These are phyloP conservation scores for Pimephales promelas DNA, from an alignment of 2,113 vertebrate species.

Conservation along the genomic window DNA sequence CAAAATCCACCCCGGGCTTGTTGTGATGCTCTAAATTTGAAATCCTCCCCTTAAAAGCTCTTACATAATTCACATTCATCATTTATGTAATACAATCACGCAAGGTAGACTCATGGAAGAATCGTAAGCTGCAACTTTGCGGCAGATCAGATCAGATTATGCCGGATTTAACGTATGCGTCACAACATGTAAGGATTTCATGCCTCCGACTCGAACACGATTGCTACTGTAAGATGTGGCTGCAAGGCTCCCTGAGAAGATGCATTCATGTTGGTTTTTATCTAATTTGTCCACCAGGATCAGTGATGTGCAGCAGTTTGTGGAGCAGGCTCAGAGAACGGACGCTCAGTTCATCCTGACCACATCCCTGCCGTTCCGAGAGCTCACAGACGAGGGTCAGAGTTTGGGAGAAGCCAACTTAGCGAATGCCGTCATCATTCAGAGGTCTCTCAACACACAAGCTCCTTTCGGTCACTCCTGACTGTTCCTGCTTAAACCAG, in stretches of 20 bases:
- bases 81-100: slow-evolving; percentile 71
- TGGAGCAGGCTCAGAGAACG: slow-evolving; percentile 81
- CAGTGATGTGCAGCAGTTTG: slow-evolving; percentile 87
- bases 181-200: slow-evolving; percentile 41
- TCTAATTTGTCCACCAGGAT: slow-evolving; percentile 78
- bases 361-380: slow-evolving; percentile 83
- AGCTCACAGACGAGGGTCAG: slow-evolving; percentile 78
- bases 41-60: slow-evolving; percentile 69
- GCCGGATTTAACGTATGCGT: slow-evolving; percentile 22
- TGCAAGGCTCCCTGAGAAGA: slow-evolving; percentile 9
- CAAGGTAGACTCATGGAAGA: slow-evolving; percentile 41
- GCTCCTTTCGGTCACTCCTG: slow-evolving; percentile 79
- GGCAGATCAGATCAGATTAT: slow-evolving; percentile 38
- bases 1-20: slow-evolving; percentile 66
- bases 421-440: slow-evolving; percentile 87
- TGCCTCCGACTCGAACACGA: neutral
- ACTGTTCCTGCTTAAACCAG: slow-evolving; percentile 58
- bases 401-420: slow-evolving; percentile 86
- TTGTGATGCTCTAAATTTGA: slow-evolving; percentile 65
- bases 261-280: neutral
- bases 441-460: slow-evolving; percentile 79
- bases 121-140: slow-evolving; percentile 9
- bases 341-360: slow-evolving; percentile 82
- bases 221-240: neutral
- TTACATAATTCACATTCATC: slow-evolving; percentile 72